Conservation (phyloP, 1,140 invertebrate species). For the Neodiprion lecontei region DNA sequence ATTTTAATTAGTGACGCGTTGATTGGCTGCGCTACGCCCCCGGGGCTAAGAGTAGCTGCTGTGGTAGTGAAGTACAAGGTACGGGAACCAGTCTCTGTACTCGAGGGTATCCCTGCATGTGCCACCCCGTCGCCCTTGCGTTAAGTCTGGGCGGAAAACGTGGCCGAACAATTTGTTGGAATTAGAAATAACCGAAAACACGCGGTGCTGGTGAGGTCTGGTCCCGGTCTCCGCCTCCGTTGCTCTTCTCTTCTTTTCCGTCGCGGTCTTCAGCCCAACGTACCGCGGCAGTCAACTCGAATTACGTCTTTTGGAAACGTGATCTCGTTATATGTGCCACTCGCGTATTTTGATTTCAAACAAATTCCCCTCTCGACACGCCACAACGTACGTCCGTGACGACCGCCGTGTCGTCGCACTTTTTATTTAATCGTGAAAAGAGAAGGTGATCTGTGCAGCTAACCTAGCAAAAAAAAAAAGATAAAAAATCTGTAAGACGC, state of each 20-base stretch:
- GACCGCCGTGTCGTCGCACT: too few species aligned
- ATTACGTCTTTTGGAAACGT: conserved; percentile 3
- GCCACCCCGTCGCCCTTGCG: too few species aligned
- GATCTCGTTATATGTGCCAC: background rate
- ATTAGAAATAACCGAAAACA: conserved; percentile 17
- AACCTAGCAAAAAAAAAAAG: too few species aligned
- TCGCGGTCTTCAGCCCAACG: background rate
- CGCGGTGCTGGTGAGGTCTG: background rate
- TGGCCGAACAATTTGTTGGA: conserved; percentile 8
- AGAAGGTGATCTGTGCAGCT: too few species aligned
- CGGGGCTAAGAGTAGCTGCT: too few species aligned
- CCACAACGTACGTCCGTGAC: too few species aligned
- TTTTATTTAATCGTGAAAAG: too few species aligned
- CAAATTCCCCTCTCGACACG: background rate
- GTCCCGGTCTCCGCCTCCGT: too few species aligned
- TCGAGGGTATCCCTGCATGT: too few species aligned
- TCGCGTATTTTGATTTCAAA: conserved; percentile 5
- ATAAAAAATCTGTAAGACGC: too few species aligned
- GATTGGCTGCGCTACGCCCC: conserved; percentile 11
- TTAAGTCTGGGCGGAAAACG: background rate
- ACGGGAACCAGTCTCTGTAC: too few species aligned
- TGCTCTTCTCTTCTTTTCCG: background rate
- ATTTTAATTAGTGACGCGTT: conserved; percentile 24
- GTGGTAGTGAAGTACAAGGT: too few species aligned
- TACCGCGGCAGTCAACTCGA: background rate